Percentiles rank a stretch among this genome's conserved stretches.
Evolutionary conservation across 2,113 vertebrate species (phyloP).

Genomic region (Chunga burmeisteri): DNA sequence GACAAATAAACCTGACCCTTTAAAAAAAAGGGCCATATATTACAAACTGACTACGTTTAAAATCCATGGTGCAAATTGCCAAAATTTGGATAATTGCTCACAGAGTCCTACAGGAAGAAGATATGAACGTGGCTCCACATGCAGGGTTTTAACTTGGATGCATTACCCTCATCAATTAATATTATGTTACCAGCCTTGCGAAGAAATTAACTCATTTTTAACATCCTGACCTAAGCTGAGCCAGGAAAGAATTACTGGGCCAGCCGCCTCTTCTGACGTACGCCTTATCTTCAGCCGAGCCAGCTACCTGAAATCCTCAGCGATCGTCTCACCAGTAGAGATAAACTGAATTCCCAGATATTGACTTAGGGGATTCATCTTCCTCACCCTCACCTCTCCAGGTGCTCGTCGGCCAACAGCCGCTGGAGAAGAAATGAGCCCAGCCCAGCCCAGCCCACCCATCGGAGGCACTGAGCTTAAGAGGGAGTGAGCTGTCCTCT

Average conservation of each 20-base stretch:
- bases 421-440: neutral
- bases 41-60: neutral
- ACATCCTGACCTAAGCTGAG: neutral
- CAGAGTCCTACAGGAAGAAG: neutral
- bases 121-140: neutral
- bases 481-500: neutral
- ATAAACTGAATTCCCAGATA: neutral
- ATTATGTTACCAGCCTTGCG: neutral
- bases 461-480: neutral
- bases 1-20: neutral
- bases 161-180: neutral
- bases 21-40: too few species aligned
- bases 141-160: neutral
- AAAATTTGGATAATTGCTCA: neutral
- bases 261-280: neutral
- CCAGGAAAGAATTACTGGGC: neutral
- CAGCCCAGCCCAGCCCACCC: neutral
- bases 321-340: neutral
- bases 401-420: accelerated
- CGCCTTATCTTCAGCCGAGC: neutral
- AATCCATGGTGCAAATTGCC: neutral
- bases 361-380: too few species aligned
- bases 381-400: neutral
- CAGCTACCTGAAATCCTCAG: neutral
- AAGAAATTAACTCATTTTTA: neutral